Base-by-base conservation (phyloP, 2,797 vertebrate genomes). In the Lagodon rhomboides region DNA sequence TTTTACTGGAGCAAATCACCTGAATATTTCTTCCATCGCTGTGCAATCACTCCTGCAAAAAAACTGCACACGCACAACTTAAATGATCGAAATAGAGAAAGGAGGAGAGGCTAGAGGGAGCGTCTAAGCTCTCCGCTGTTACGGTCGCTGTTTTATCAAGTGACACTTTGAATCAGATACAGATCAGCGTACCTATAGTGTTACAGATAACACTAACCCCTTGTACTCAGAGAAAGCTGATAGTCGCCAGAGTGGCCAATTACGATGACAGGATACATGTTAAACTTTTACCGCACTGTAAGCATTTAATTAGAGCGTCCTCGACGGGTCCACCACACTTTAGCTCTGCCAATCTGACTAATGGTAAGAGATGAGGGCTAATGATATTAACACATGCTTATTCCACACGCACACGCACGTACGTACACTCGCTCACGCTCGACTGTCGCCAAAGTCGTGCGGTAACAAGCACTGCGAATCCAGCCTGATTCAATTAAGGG, bases 241-340 rank as follows among this genome's bases (percentile, higher is more conserved):
- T 83, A 71, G 69, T 79, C 83, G 65, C 73, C 68, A 56, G 60
- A 85, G 83, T 54, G 77, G 73, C 72, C 78, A 83, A 82, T 89
- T 86, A 88, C 1, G 0, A 47, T 79, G 84, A 73, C 80, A 79
- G 71, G 18, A 51, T 66, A 73, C 68, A 82, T 79, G 89, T 83
- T 83, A 58, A 80, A 87, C 83, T 78, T 78, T 89, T 71, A 83
- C 80, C 79, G 16, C 87, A 79, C 54, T 76, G 61, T 76, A 68
- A 79, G 77, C 55, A 76, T 86, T 89, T 91, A 90, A 92, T 89
- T 77, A 90, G 76, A 68, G 77, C 63, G 61, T 80, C 77, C 73
- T 84, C 73, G 62, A 34, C 12, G 27, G 76, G 66, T 86, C 85
- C 77, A 78, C 65, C 64, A 72, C 18, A 43, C 78, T 82, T 84